A percentile compares a stretch with the other conserved stretches of the same genome.
phyloP scores from a whole-genome alignment of 1,140 invertebrate species.

The Neomicropteryx cornuta region DNA sequence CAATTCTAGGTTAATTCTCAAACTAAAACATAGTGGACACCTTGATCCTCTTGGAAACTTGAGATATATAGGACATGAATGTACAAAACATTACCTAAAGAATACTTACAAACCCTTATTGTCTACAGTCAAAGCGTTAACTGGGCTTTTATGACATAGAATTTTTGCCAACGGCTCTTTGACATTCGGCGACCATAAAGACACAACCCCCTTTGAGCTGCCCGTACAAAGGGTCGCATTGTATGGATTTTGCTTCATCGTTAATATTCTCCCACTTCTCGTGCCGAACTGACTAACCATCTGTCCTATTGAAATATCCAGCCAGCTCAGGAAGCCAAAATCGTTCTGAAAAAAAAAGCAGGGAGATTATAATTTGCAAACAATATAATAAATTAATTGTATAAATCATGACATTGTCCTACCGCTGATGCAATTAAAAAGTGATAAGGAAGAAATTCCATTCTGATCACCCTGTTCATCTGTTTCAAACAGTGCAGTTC shows the following conservation, averaged over 20 bases:
- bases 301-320: slow-evolving; percentile 92
- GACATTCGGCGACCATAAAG: slow-evolving; percentile 90
- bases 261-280: slow-evolving; percentile 57
- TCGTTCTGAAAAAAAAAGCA: slow-evolving; percentile 52
- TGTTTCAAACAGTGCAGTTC: slow-evolving; percentile 94
- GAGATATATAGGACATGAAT: no score
- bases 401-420: slow-evolving; percentile 24
- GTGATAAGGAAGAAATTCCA: slow-evolving; percentile 97
- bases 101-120: slow-evolving; percentile 62
- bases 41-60: no score
- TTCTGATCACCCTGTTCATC: slow-evolving; percentile 62
- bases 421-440: slow-evolving; percentile 85
- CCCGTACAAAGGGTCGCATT: slow-evolving; percentile 91
- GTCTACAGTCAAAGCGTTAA: slow-evolving; percentile 76
- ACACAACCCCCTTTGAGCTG: slow-evolving; percentile 83
- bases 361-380: slow-evolving; percentile 6
- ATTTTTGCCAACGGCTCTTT: slow-evolving; percentile 82
- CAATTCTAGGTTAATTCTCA: no score
- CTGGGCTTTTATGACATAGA: slow-evolving; percentile 76
- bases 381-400: slow-evolving; percentile 8
- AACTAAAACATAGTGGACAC: no score
- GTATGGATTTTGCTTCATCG: slow-evolving; percentile 90
- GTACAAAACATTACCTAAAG: slow-evolving; percentile 4
- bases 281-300: slow-evolving; percentile 69
- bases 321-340: slow-evolving; percentile 76